phyloP scores from a whole-genome alignment of 2,888 invertebrate genomes.

The Tyria jacobaeae region DNA sequence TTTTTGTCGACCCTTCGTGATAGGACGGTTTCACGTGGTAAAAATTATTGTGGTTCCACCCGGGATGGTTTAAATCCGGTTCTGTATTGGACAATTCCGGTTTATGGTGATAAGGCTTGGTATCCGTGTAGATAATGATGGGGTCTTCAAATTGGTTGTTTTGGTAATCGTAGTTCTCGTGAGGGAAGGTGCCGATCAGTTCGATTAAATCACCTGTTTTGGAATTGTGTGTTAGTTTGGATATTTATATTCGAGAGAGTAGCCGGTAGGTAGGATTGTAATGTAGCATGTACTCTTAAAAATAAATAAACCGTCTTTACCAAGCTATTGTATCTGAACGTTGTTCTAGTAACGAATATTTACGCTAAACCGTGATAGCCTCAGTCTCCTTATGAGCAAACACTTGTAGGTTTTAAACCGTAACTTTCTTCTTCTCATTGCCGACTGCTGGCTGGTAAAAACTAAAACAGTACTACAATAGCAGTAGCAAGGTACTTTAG shows the following conservation, averaged over 20 bases:
- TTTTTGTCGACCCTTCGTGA: constrained; percentile 74
- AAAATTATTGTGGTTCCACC: constrained; percentile 68
- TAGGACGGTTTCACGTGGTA: constrained; percentile 84
- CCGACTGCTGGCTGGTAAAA: too few relatives aligned
- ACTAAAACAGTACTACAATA: too few relatives aligned
- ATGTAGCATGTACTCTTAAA: neutral
- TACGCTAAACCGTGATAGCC: too few relatives aligned
- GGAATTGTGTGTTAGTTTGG: constrained; percentile 37
- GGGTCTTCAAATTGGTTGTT: constrained; percentile 80
- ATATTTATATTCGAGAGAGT: neutral
- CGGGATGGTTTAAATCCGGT: constrained; percentile 58
- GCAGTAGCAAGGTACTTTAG: too few relatives aligned
- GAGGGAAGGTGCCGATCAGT: constrained; percentile 82
- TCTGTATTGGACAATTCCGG: constrained; percentile 59
- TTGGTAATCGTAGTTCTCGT: constrained; percentile 80
- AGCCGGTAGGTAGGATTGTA: neutral
- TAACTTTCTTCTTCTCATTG: too few relatives aligned
- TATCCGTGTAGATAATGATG: constrained; percentile 81
- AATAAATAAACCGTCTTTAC: too few relatives aligned
- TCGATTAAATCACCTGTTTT: constrained; percentile 83
- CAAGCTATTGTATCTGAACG: too few relatives aligned
- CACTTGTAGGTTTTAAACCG: too few relatives aligned
- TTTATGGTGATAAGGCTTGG: constrained; percentile 67
- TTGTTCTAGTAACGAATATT: too few relatives aligned
- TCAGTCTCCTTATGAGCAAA: too few relatives aligned